Percentiles rank a stretch among this genome's conserved stretches.
phyloP scores from a whole-genome alignment of 2,113 vertebrate genomes.

The Ammodytes marinus region DNA sequence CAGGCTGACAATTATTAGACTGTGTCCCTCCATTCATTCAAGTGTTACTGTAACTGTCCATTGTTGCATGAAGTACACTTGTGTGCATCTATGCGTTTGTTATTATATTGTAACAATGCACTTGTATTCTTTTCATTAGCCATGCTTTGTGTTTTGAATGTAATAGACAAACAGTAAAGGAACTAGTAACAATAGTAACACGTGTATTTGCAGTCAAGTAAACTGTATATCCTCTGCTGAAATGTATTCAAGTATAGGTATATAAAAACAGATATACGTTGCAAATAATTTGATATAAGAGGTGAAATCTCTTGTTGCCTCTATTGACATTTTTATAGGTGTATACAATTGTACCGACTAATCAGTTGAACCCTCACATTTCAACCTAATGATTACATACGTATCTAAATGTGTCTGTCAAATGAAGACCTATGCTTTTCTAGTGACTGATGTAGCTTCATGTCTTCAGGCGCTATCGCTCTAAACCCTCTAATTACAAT shows the following conservation, averaged over 20 bases:
- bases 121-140: not conserved
- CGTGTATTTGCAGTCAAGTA: not conserved
- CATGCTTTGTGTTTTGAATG: not conserved
- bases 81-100: not conserved
- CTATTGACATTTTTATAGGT: not conserved
- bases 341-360: not conserved
- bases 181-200: not conserved
- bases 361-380: slow-evolving; percentile 9
- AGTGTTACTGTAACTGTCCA: not conserved
- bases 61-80: slow-evolving; percentile 1
- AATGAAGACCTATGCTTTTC: slow-evolving; percentile 13
- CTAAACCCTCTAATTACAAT: slow-evolving; percentile 26
- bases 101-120: too few species aligned
- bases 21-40: slow-evolving; percentile 21
- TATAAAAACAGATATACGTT: not conserved
- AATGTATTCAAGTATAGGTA: not conserved
- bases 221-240: not conserved
- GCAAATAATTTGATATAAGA: not conserved
- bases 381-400: not conserved
- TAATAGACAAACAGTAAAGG: not conserved
- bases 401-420: not conserved
- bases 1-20: slow-evolving; percentile 7
- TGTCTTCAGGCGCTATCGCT: not conserved
- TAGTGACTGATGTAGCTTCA: slow-evolving; percentile 16
- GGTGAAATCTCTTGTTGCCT: not conserved